Percentiles rank a stretch among this genome's conserved stretches.
phyloP scores from a whole-genome alignment of 2,113 vertebrate genomes.

The Planiliza haematocheilus region DNA sequence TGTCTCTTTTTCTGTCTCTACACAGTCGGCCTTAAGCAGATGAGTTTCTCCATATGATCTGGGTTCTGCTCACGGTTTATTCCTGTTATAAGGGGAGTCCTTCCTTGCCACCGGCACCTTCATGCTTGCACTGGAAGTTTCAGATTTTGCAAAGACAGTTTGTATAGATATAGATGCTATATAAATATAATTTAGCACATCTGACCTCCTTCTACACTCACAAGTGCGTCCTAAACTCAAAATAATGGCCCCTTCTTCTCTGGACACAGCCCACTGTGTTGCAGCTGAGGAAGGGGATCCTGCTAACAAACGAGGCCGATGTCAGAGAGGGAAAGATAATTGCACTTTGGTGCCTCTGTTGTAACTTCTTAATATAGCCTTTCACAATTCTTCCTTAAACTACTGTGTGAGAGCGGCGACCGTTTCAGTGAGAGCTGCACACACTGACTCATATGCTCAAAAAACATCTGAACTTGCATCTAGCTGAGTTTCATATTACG shows the following conservation, averaged over 20 bases:
- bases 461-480: constrained; percentile 40
- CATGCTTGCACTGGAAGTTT: too few species aligned
- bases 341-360: background rate
- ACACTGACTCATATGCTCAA: constrained; percentile 14
- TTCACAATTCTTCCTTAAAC: background rate
- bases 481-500: constrained; percentile 36
- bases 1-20: too few species aligned
- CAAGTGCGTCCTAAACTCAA: background rate
- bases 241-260: background rate
- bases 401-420: background rate
- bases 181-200: too few species aligned
- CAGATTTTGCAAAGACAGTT: too few species aligned
- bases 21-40: too few species aligned
- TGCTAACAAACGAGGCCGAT: too few species aligned
- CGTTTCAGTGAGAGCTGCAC: constrained; percentile 22
- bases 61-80: too few species aligned
- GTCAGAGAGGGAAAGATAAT: constrained; percentile 1
- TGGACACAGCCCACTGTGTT: background rate
- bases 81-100: too few species aligned
- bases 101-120: too few species aligned
- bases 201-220: background rate
- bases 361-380: constrained; percentile 1
- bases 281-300: background rate
- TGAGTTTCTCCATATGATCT: too few species aligned
- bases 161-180: too few species aligned